Evolutionary conservation across 2,888 invertebrate genomes (phyloP).

Genomic region (Ochlodes sylvanus): DNA sequence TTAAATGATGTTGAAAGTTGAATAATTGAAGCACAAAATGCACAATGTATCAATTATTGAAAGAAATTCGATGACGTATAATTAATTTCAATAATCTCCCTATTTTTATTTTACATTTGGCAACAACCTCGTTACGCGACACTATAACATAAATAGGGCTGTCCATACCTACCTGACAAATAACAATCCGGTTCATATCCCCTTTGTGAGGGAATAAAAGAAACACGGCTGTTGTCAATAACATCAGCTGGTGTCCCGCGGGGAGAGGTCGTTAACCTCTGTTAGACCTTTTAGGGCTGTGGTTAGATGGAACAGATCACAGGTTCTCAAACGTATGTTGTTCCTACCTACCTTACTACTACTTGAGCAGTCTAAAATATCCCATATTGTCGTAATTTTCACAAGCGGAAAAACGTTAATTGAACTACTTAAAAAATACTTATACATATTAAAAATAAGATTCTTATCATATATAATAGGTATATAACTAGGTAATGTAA

Average conservation of each 20-base stretch:
- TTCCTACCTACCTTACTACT: no score
- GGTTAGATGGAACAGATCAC: slow-evolving; percentile 19
- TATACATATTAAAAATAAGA: no score
- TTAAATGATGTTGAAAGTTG: no score
- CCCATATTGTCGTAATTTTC: background rate
- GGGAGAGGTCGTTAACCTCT: slow-evolving; percentile 71
- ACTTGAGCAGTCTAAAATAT: background rate
- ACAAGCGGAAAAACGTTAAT: no score
- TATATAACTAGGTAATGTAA: no score
- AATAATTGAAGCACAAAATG: no score
- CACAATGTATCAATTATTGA: no score
- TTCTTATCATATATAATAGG: no score
- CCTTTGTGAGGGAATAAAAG: slow-evolving; percentile 68
- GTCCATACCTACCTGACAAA: slow-evolving; percentile 11
- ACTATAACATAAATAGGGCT: slow-evolving; percentile 9
- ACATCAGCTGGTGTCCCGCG: slow-evolving; percentile 79
- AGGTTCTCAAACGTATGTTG: background rate
- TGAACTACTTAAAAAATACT: no score
- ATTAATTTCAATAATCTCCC: no score
- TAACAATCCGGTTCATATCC: slow-evolving; percentile 35
- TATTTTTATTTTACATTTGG: background rate
- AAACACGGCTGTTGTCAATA: slow-evolving; percentile 78
- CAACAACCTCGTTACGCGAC: background rate
- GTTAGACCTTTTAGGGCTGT: slow-evolving; percentile 53
- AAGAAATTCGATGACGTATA: no score